Conservation (phyloP, 92 coral and sea anemone genomes). For the Heliopora coerulea region DNA sequence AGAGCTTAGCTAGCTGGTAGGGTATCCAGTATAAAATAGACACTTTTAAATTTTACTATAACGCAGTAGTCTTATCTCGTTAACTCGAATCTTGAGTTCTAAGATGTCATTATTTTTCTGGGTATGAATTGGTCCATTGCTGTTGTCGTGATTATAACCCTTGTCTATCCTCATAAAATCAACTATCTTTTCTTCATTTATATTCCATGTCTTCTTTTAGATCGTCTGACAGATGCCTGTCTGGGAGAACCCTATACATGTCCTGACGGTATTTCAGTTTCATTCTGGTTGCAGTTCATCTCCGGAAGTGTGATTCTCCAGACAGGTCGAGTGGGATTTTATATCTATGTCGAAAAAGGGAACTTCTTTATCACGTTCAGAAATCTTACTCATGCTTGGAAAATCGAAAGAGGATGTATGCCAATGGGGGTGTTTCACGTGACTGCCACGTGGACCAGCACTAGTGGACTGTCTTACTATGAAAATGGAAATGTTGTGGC, state of each 20-base stretch:
- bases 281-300: slow-evolving; percentile 30
- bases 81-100: too few relatives aligned
- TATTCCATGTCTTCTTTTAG: background rate
- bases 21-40: too few relatives aligned
- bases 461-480: slow-evolving; percentile 20
- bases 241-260: background rate
- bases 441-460: slow-evolving; percentile 37
- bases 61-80: too few relatives aligned
- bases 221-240: background rate
- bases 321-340: slow-evolving; percentile 25
- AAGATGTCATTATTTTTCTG: too few relatives aligned
- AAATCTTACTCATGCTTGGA: slow-evolving; percentile 3
- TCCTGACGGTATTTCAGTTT: slow-evolving; percentile 13
- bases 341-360: slow-evolving; percentile 1
- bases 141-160: too few relatives aligned
- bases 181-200: too few relatives aligned
- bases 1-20: too few relatives aligned
- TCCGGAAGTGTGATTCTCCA: slow-evolving; percentile 17
- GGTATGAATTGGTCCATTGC: too few relatives aligned
- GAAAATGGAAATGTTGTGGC: slow-evolving; percentile 26
- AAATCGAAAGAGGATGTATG: slow-evolving; percentile 14
- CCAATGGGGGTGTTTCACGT: slow-evolving; percentile 36
- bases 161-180: too few relatives aligned
- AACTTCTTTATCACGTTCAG: slow-evolving; percentile 16
- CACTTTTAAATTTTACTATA: too few relatives aligned